Conservation (phyloP, 2,113 vertebrate genomes). For the Fukomys damarensis region DNA sequence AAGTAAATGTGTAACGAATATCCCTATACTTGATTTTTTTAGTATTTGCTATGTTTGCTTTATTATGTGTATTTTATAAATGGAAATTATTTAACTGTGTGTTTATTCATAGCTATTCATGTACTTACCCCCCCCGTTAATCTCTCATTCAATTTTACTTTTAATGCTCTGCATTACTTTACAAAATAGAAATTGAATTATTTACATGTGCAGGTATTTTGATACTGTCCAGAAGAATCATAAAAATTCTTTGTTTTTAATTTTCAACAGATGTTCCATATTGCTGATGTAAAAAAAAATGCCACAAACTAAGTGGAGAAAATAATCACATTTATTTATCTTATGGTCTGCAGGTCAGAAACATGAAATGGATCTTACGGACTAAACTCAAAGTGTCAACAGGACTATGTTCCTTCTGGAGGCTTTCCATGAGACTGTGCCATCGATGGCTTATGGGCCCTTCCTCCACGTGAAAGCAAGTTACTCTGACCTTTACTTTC, state of each 20-base stretch:
- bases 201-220: not conserved
- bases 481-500: not conserved
- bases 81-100: not conserved
- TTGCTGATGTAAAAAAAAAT: not conserved
- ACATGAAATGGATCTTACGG: not conserved
- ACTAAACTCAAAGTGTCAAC: not conserved
- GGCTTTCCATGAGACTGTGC: not conserved
- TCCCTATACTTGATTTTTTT: not conserved
- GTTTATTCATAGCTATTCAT: not conserved
- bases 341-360: not conserved
- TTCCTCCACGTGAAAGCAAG: not conserved
- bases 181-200: not conserved
- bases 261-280: slow-evolving; percentile 5
- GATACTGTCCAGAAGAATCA: not conserved
- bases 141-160: not conserved
- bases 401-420: not conserved
- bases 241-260: not conserved
- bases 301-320: not conserved
- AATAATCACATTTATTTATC: not conserved
- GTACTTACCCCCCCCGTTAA: not conserved
- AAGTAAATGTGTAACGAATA: not conserved
- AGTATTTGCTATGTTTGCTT: not conserved
- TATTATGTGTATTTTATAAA: not conserved
- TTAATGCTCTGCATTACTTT: not conserved
- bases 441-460: not conserved